Evolutionary conservation across 2,888 invertebrate species (phyloP).

Genomic region (Agrochola litura): DNA sequence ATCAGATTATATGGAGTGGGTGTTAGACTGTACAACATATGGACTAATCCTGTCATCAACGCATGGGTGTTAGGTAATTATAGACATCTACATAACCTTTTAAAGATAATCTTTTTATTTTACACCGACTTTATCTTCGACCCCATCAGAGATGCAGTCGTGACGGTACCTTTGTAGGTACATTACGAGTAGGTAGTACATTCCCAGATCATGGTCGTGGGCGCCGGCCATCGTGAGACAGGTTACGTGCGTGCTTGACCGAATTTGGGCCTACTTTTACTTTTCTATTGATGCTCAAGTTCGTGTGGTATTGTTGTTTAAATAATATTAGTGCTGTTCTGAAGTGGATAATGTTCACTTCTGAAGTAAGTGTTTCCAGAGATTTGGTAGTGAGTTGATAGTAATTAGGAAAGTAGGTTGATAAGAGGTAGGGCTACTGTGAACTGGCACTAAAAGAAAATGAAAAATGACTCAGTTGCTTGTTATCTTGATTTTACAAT

Average conservation of each 20-base stretch:
- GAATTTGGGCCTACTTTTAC: slow-evolving; percentile 70
- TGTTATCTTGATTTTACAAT: background rate
- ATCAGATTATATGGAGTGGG: too few relatives aligned
- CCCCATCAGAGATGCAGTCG: slow-evolving; percentile 15
- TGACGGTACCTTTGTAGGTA: slow-evolving; percentile 26
- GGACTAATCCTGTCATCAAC: slow-evolving; percentile 9
- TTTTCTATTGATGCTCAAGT: slow-evolving; percentile 64
- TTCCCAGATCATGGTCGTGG: slow-evolving; percentile 56
- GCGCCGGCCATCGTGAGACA: slow-evolving; percentile 53
- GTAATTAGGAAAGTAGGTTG: slow-evolving; percentile 5
- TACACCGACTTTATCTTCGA: slow-evolving; percentile 27
- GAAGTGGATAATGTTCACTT: slow-evolving; percentile 27
- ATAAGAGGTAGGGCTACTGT: background rate
- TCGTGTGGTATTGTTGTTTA: slow-evolving; percentile 47
- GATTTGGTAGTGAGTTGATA: slow-evolving; percentile 12
- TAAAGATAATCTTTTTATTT: slow-evolving; percentile 6
- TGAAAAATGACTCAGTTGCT: background rate
- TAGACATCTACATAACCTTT: background rate
- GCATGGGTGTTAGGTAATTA: slow-evolving; percentile 20
- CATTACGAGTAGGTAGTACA: slow-evolving; percentile 35
- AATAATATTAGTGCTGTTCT: slow-evolving; percentile 37
- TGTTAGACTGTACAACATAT: background rate
- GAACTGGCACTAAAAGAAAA: background rate
- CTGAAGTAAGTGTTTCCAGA: slow-evolving; percentile 46
- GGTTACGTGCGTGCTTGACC: slow-evolving; percentile 67